These are phyloP conservation scores for Rhynchomys soricoides DNA, from an alignment of 2,113 vertebrate species.

Conservation along the genomic window DNA sequence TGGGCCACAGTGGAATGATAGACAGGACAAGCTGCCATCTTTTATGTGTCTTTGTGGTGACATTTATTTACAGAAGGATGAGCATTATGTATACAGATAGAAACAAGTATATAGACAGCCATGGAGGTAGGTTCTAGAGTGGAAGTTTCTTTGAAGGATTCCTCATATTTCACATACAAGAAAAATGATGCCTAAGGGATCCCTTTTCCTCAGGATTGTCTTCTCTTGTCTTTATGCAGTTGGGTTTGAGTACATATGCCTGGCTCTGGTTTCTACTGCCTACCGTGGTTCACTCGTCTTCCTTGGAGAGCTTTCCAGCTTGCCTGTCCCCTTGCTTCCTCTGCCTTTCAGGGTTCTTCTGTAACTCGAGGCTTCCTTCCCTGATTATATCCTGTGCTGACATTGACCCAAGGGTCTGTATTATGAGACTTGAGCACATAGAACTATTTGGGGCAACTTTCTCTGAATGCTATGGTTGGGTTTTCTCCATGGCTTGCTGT, in stretches of 20 bases:
- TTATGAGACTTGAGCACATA: background rate
- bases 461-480: background rate
- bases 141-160: background rate
- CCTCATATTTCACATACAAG: background rate
- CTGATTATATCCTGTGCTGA: background rate
- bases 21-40: background rate
- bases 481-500: background rate
- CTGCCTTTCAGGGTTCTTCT: background rate
- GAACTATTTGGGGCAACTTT: background rate
- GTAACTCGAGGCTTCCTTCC: background rate
- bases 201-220: background rate
- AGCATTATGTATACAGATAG: background rate
- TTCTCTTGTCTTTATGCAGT: background rate
- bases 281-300: background rate
- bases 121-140: background rate
- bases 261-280: background rate
- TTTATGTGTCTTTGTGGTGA: background rate
- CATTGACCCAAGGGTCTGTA: background rate
- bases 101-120: background rate
- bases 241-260: background rate
- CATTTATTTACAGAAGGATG: background rate
- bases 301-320: background rate
- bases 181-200: background rate
- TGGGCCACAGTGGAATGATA: rapidly evolving
- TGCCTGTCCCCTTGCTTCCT: background rate